Conservation (phyloP, 1,140 invertebrate species). For the Nomia melanderi region DNA sequence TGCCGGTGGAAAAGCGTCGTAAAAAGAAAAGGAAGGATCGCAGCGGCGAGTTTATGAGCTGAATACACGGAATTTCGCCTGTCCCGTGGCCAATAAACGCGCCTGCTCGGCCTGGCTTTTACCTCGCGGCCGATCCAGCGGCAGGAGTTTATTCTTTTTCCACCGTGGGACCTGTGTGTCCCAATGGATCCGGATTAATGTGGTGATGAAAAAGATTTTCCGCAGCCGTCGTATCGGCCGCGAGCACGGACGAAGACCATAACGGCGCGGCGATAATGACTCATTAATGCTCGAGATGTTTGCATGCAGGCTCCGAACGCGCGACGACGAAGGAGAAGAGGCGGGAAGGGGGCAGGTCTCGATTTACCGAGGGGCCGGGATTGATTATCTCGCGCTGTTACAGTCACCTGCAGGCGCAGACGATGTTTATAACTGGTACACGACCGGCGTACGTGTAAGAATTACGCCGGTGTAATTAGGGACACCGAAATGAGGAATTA, state of each 20-base stretch:
- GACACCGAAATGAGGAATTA: slow-evolving; percentile 57
- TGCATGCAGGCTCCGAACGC: slow-evolving; percentile 40
- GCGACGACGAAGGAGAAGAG: neutral
- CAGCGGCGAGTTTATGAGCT: neutral
- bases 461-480: slow-evolving; percentile 52
- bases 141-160: neutral
- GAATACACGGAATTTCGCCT: slow-evolving; percentile 27
- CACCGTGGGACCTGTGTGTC: slow-evolving; percentile 1
- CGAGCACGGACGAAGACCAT: slow-evolving; percentile 58
- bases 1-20: neutral
- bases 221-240: slow-evolving; percentile 49
- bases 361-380: slow-evolving; percentile 50
- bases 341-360: neutral
- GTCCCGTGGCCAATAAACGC: slow-evolving; percentile 1
- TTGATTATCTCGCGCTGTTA: slow-evolving; percentile 68
- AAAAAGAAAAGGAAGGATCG: neutral
- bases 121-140: no score
- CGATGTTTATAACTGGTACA: slow-evolving; percentile 65
- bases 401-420: slow-evolving; percentile 62
- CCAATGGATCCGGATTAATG: slow-evolving; percentile 14
- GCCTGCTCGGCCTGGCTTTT: no score
- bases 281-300: slow-evolving; percentile 67
- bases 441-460: slow-evolving; percentile 50
- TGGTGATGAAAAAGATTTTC: slow-evolving; percentile 64
- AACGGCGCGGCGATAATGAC: slow-evolving; percentile 65